Evolutionary conservation across 2,113 vertebrate species (phyloP), one percentile per base, ranked within the genome.

Genomic region (Pomatostomus ruficeps): DNA sequence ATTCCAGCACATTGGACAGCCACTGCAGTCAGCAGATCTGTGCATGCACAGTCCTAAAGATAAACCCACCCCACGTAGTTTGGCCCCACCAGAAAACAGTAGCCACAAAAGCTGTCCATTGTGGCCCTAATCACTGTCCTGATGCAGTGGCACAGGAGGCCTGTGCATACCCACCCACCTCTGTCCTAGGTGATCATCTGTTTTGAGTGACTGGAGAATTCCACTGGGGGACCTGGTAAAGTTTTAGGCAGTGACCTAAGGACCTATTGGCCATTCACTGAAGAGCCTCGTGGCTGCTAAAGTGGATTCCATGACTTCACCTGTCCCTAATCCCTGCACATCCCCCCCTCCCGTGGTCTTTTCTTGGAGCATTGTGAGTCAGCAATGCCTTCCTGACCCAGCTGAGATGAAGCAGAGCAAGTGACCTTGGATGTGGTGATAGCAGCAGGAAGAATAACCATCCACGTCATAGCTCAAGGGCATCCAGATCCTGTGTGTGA

Each of bases 361-460:
- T 83, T 73, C 66, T 49, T 82, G 59, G 49, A 94, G 75, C 55
- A 31, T 1, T 25, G 58, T 94, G 94, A 97, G 88, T 97, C 96
- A 96, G 95, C 96, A 94, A 18, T 65, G 85, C 54, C 45, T 73
- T 89, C 71, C 88, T 85, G 85, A 95, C 85, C 80, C 72, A 89
- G 70, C 36, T 85, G 84, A 95, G 95, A 91, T 42, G 66, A 89
- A 87, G 71, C 84, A 91, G 70, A 87, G 43, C 49, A 59, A 87
- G 58, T 62, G 80, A 89, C 93, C 91, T 96, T 91, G 87, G 70
- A 70, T 89, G 52, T 85, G 91, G 87, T 95, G 94, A 91, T 72
- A 92, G 58, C 74, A 95, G 89, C 93, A 95, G 74, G 70, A 96
- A 87, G 77, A 93, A 75, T 84, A 95, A 91, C 85, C 70, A 76